Evolutionary conservation across 1,140 invertebrate genomes (phyloP), one percentile per base, ranked within the genome.

Genomic region (Littorina saxatilis): DNA sequence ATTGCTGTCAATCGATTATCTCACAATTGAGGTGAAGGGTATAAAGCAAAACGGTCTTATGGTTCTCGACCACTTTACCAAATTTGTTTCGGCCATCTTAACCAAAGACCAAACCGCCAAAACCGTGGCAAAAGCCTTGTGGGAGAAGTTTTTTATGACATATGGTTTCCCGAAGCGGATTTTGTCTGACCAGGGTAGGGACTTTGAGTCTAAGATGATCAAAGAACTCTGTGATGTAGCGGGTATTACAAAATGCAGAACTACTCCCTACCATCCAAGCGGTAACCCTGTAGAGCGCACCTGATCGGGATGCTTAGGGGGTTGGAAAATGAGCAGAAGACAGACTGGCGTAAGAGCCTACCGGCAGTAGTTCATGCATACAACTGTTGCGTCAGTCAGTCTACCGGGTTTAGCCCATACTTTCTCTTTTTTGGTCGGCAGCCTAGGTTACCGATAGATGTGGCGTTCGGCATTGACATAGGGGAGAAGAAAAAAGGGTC

Each of bases 151-250:
- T 35, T 68, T 68, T 32, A 27, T 68, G 27, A 47, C 20, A 27
- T 72, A 70, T 72, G 63, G 63, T 72, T n/a, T n/a, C n/a, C n/a
- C n/a, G n/a, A n/a, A n/a, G n/a, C n/a, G n/a, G n/a, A n/a, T n/a
- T n/a, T n/a, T 82, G 13, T 75, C 75, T 29, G 82, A 86, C 39
- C 82, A 82, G 63, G 77, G 83, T 4, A 13, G 29, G 3, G 77
- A 80, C 37, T 85, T 84, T 61, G 80, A 82, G 52, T 43, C 50
- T 20, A 47, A 84, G 27, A n/a, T 85, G 27, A 83, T 84, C 29
- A 84, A 81, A 52, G 79, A 85, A 55, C 55, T 83, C 15, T 86
- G 77, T 35, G 70, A 82, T 7, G 40, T 86, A 2, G 63, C 75
- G 35, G 76, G 79, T 27, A 77, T 77, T 39, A 11, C 52, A 66